A percentile compares a stretch with the other conserved stretches of the same genome.
Conservation (phyloP, 2,888 invertebrate genomes). For the Ceramica pisi region DNA sequence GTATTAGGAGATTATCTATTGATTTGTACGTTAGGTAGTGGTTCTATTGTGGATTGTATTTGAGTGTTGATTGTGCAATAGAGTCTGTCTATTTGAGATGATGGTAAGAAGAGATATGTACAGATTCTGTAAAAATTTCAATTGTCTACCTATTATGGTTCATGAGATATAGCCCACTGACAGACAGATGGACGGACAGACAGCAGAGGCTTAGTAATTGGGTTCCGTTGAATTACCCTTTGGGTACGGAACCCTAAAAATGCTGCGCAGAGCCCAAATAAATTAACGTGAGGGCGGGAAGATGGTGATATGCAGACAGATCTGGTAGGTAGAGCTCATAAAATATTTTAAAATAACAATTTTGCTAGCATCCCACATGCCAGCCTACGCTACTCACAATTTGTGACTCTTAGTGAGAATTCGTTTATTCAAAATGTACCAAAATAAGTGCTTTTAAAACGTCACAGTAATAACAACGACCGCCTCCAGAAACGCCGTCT, state of each 20-base stretch:
- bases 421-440: slow-evolving; percentile 1
- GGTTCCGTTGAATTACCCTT: too few relatives aligned
- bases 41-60: slow-evolving; percentile 23
- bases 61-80: background rate
- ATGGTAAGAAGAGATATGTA: background rate
- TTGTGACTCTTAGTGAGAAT: background rate
- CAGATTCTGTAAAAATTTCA: too few relatives aligned
- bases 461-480: background rate
- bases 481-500: slow-evolving; percentile 1
- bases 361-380: background rate
- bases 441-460: background rate
- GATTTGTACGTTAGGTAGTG: slow-evolving; percentile 40
- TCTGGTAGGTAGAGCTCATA: too few relatives aligned
- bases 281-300: too few relatives aligned
- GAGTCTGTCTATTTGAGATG: background rate
- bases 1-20: slow-evolving; percentile 56
- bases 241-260: too few relatives aligned
- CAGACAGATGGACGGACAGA: too few relatives aligned
- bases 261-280: too few relatives aligned
- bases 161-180: too few relatives aligned
- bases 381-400: background rate
- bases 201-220: too few relatives aligned
- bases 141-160: too few relatives aligned
- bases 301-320: too few relatives aligned
- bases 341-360: background rate